Evolutionary conservation across 1,140 invertebrate genomes (phyloP), one percentile per base, ranked within the genome.

Genomic region (Drosophila insularis): DNA sequence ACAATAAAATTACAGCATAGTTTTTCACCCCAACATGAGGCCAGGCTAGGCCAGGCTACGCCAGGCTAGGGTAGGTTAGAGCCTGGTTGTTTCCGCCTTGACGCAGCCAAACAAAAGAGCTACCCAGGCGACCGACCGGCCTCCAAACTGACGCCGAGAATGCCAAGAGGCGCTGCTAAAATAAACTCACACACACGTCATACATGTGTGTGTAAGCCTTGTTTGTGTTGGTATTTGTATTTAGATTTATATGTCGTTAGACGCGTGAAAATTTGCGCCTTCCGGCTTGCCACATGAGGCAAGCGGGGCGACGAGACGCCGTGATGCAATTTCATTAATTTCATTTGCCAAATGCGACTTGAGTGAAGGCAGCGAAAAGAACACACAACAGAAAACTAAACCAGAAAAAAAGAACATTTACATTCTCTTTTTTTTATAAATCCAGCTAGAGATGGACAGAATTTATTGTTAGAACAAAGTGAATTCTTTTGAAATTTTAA

Each of bases 1-100:
- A 78, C 66, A 81, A 81, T 81, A 78, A 82, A 81, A 78, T 81
- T 74, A 77, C 73, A 71, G 68, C 65, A 68, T 65, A 73, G 74
- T 66, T 81, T 69, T 63, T 40, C 53, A 32, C 63, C 56, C 17
- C 17, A 5, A 17, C 71, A 53, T 68, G 69, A 64, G 58, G 61
- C 39, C 32, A 35, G 10, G 32, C 32, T 27, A 27, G 4, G 27
- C 27, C 27, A 27, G 23, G 23, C 23, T n/a, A n/a, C n/a, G n/a
- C n/a, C n/a, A n/a, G n/a, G n/a, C n/a, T n/a, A 23, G 23, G 23
- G 23, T 23, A 32, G 8, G 4, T 7, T 32, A 43, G 43, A 21
- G 43, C 43, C 17, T 50, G 17, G 43, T 62, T 50, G 68, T 78
- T 81, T 81, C 54, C 79, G 70, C 43, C 65, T 46, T 55, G 65